A percentile compares a stretch with the other conserved stretches of the same genome.
Conservation (phyloP, 2,113 vertebrate genomes). For the Alethe castanea region DNA sequence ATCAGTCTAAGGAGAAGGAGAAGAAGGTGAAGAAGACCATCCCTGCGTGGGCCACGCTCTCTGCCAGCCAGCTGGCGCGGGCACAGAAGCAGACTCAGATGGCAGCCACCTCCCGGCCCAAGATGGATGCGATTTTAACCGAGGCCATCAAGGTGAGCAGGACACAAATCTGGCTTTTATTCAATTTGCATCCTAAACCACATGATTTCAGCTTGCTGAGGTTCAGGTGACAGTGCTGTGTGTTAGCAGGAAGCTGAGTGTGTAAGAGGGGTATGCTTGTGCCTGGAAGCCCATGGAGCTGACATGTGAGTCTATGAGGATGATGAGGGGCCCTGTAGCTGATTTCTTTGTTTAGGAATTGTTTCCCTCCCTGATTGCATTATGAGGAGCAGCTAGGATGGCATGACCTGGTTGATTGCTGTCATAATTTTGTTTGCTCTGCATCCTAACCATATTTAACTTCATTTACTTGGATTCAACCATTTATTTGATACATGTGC, state of each 20-base stretch:
- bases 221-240: not conserved
- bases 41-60: conserved; percentile 92
- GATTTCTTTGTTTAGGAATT: not conserved
- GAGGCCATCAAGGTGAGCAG: conserved; percentile 89
- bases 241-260: not conserved
- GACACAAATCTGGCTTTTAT: not conserved
- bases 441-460: not conserved
- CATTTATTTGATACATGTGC: not conserved
- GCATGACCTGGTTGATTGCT: not conserved
- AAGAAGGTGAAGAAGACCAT: conserved; percentile 97
- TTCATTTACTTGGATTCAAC: not conserved
- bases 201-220: not conserved
- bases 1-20: conserved; percentile 85
- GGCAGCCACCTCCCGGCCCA: conserved; percentile 86
- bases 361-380: not conserved
- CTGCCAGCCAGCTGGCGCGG: conserved; percentile 84
- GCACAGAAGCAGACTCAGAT: conserved; percentile 83
- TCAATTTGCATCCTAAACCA: not conserved
- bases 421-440: not conserved
- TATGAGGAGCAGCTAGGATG: not conserved
- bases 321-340: not conserved
- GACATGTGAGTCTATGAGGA: not conserved
- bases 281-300: not conserved
- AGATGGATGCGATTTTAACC: conserved; percentile 90
- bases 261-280: not conserved